A percentile compares a stretch with the other conserved stretches of the same genome.
phyloP scores from a whole-genome alignment of 2,113 vertebrate genomes.

The Forbesichthys agassizii region DNA sequence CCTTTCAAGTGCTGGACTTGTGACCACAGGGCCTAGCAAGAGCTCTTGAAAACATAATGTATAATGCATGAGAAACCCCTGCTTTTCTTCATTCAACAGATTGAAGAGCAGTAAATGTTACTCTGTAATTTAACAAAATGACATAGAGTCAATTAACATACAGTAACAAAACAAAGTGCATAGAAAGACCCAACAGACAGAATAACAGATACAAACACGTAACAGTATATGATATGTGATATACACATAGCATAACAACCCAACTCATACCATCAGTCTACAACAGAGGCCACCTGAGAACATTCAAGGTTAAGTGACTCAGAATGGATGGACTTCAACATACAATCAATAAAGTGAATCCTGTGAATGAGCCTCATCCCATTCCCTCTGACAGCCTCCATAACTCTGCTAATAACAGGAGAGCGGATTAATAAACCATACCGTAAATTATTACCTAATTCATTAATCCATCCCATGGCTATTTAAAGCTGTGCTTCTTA shows the following conservation, averaged over 20 bases:
- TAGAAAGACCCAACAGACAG: too few species aligned
- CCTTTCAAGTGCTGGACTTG: not conserved
- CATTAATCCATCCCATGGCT: slow-evolving; percentile 67
- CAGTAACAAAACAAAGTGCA: too few species aligned
- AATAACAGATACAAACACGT: too few species aligned
- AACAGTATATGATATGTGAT: too few species aligned
- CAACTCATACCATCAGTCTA: too few species aligned
- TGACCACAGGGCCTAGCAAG: slow-evolving; percentile 1
- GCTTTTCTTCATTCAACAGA: too few species aligned
- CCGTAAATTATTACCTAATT: slow-evolving; percentile 69
- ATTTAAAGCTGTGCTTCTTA: slow-evolving; percentile 67
- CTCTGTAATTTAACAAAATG: too few species aligned
- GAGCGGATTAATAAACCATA: slow-evolving; percentile 70
- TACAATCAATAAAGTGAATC: slow-evolving; percentile 56
- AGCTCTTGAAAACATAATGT: not conserved
- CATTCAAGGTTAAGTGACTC: too few species aligned
- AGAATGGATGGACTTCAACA: not conserved
- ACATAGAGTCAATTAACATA: too few species aligned
- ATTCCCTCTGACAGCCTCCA: slow-evolving; percentile 57
- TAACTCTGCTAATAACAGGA: slow-evolving; percentile 65
- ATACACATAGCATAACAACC: too few species aligned
- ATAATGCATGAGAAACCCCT: not conserved
- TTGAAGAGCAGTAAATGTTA: too few species aligned
- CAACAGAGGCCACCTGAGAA: too few species aligned
- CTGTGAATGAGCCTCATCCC: slow-evolving; percentile 32